These are phyloP conservation scores for Cacatua alba DNA, from an alignment of 2,113 vertebrate species.

Conservation along the genomic window DNA sequence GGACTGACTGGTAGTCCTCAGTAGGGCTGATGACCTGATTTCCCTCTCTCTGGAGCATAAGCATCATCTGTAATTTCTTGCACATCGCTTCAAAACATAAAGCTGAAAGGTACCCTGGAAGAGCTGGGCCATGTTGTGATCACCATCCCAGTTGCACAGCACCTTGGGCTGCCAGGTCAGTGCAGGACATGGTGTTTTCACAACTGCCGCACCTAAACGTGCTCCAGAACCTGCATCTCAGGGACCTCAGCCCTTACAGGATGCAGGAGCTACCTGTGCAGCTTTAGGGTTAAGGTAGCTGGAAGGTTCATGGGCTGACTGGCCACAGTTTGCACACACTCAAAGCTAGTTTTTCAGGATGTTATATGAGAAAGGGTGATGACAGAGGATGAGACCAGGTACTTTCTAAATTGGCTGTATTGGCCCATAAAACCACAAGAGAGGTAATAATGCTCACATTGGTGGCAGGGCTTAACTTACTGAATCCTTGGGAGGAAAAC, in stretches of 20 bases:
- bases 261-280: not conserved
- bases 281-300: not conserved
- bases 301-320: not conserved
- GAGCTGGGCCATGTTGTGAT: not conserved
- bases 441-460: not conserved
- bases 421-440: conserved; percentile 32
- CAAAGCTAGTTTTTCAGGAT: conserved; percentile 37
- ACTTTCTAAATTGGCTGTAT: conserved; percentile 50
- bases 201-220: not conserved
- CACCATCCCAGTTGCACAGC: not conserved
- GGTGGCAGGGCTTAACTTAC: not conserved
- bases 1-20: not conserved
- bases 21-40: not conserved
- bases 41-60: not conserved
- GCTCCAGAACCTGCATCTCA: not conserved
- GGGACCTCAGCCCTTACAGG: not conserved
- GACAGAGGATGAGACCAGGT: conserved; percentile 16
- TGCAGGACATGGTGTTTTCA: not conserved
- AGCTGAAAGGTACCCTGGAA: not conserved
- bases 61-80: not conserved
- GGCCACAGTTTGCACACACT: conserved; percentile 24
- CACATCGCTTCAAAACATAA: not conserved
- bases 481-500: not conserved
- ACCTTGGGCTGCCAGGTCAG: not conserved
- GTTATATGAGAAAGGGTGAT: conserved; percentile 4